Base-by-base conservation (phyloP, 2,797 vertebrate species). In the Moxostoma hubbsi region DNA sequence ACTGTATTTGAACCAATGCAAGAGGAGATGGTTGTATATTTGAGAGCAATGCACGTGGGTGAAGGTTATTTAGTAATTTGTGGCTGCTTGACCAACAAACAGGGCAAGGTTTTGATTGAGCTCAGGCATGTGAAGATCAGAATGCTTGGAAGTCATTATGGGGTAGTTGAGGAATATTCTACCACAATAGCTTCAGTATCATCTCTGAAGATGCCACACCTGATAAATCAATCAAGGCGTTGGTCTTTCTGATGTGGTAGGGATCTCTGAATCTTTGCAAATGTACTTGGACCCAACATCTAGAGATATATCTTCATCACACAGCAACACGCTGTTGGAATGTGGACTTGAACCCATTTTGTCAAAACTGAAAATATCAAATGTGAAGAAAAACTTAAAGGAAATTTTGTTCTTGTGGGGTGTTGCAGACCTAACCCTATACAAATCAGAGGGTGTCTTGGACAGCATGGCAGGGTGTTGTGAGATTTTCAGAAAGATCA, bases 391-490 rank as follows among this genome's bases (percentile, higher is more conserved):
- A 73, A 86, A 83, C 53, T 95, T 92, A 72, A 85, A 91, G 67
- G 94, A 96, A 66, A 76, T 96, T 64, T 90, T 96, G 67, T 96
- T 95, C 82, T 79, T 96, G 83, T 96, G 95, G 95, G 93, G 94
- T 53, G 90, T 92, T 84, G 88, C 93, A 77, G 89, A 93, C 77
- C 69, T 94, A n/a, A 90, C 85, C 0, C 88, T 90, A 9, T 10
- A 82, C 4, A 62, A 77, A 36, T 82, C 93, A 68, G 83, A 91
- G 6, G 83, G 59, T 16, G 80, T 89, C 2, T 85, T 95, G 46
- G 84, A 93, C 66, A 89, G 88, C 50, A 7, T 95, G 82, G 82
- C 88, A 0, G 92, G 72, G 75, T 95, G 90, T 86, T 96, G 95
- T 85, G 95, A 96, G 84, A 88, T 88, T 46, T 95, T 94, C 71